These are phyloP conservation scores for Thermophis baileyi DNA, from an alignment of 2,113 vertebrate species.

Conservation along the genomic window DNA sequence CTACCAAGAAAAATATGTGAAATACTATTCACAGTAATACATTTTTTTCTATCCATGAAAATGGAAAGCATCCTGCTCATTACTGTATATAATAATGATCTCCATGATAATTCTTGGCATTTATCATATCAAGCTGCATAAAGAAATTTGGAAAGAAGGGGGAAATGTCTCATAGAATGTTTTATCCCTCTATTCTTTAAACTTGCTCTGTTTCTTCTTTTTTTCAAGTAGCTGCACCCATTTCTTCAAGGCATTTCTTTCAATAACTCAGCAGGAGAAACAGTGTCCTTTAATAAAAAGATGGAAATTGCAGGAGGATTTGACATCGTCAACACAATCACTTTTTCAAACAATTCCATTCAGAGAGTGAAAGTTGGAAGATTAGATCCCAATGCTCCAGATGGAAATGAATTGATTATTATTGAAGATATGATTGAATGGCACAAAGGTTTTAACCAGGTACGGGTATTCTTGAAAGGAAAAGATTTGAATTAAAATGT, in stretches of 20 bases:
- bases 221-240: background rate
- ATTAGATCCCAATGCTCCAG: background rate
- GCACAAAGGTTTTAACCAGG: background rate
- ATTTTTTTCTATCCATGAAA: background rate
- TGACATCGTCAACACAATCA: background rate
- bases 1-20: background rate
- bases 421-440: background rate
- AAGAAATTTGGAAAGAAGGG: background rate
- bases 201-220: background rate
- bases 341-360: background rate
- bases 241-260: background rate
- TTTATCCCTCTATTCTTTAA: background rate
- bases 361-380: background rate
- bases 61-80: background rate
- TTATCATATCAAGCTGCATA: background rate
- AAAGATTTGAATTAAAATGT: background rate
- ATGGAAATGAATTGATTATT: background rate
- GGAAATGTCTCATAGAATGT: background rate
- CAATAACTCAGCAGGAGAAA: background rate
- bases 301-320: background rate
- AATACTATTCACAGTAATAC: background rate
- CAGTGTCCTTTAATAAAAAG: background rate
- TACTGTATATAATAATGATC: background rate
- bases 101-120: background rate
- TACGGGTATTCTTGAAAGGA: background rate